Conservation (phyloP, 2,113 vertebrate species). For the Sylvia atricapilla region DNA sequence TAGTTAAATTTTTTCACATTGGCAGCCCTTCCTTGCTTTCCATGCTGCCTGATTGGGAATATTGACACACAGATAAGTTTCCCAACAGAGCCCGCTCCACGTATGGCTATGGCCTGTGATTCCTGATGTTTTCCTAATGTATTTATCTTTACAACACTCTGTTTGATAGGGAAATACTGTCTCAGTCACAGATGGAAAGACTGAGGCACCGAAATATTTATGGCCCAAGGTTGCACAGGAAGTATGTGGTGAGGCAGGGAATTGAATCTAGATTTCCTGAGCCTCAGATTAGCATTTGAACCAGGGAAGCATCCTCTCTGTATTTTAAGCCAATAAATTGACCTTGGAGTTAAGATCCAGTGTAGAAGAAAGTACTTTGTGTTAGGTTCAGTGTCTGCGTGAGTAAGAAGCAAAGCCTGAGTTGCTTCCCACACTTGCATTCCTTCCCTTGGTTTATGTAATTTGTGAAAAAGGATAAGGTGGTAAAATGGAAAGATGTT, state of each 20-base stretch:
- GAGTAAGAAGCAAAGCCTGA: not conserved
- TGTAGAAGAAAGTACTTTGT: not conserved
- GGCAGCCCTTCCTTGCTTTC: not conserved
- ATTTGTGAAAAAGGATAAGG: constrained; percentile 17
- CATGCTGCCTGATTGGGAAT: not conserved
- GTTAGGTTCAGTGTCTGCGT: not conserved
- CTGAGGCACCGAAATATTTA: constrained; percentile 61
- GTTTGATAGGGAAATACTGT: constrained; percentile 36
- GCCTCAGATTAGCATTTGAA: constrained; percentile 55
- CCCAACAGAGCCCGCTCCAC: fast-evolving
- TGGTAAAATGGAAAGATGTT: constrained; percentile 7
- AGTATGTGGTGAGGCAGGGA: constrained; percentile 60
- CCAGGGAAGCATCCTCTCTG: constrained; percentile 53
- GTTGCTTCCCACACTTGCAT: not conserved
- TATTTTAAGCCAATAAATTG: constrained; percentile 39
- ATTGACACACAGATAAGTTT: not conserved
- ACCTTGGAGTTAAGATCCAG: constrained; percentile 39
- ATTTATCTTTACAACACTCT: not conserved
- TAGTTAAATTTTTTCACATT: not conserved
- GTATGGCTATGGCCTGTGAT: not conserved
- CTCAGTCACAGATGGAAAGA: constrained; percentile 49
- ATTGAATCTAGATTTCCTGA: constrained; percentile 68
- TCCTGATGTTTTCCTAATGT: not conserved
- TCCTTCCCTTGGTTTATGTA: constrained; percentile 8
- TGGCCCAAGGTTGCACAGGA: constrained; percentile 59